These are phyloP conservation scores for Girardinichthys multiradiatus DNA, from an alignment of 2,113 vertebrate species.

Conservation along the genomic window DNA sequence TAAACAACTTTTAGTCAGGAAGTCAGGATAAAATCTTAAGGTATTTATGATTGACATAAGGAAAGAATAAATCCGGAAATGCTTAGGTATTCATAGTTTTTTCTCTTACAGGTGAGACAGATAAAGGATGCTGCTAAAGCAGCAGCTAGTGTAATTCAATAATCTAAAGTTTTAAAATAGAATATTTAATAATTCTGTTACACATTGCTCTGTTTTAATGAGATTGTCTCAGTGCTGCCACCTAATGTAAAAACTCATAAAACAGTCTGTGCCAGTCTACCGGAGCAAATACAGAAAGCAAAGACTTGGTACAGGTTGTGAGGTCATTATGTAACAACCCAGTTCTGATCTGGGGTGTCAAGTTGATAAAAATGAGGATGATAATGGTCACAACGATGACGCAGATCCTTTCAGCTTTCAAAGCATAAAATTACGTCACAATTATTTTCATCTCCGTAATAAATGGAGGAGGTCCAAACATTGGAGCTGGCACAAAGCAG, in stretches of 20 bases:
- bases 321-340: slow-evolving; percentile 10
- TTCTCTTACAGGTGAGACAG: neutral
- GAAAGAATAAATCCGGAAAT: neutral
- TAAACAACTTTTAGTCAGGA: neutral
- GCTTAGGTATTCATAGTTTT: neutral
- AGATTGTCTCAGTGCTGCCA: slow-evolving; percentile 48
- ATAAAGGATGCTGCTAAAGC: too few relatives aligned
- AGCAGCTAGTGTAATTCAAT: neutral
- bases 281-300: slow-evolving; percentile 31
- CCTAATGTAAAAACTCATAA: slow-evolving; percentile 27
- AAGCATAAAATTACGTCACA: slow-evolving; percentile 49
- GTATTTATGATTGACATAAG: neutral
- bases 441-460: slow-evolving; percentile 61
- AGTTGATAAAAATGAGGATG: slow-evolving; percentile 3
- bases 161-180: neutral
- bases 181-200: neutral
- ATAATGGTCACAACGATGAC: slow-evolving; percentile 21
- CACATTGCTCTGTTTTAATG: neutral
- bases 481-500: slow-evolving; percentile 30
- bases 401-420: slow-evolving; percentile 26
- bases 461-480: slow-evolving; percentile 31
- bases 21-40: neutral
- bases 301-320: slow-evolving; percentile 7
- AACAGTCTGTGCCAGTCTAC: neutral
- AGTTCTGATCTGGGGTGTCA: neutral